Evolutionary conservation across 2,113 vertebrate species (phyloP).

Genomic region (Acrocephalus arundinaceus): DNA sequence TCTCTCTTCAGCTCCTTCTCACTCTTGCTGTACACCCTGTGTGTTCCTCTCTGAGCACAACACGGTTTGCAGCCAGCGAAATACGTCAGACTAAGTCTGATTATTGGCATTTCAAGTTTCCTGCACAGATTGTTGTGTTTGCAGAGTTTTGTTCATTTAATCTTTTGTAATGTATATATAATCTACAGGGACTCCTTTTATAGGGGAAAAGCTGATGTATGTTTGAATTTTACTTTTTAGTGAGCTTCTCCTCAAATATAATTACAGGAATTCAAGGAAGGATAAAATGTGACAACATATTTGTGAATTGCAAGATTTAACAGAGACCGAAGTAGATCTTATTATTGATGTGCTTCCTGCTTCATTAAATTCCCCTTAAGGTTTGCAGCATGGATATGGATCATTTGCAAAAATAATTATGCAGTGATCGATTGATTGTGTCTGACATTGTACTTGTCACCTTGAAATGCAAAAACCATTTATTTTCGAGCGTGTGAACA

Average conservation of each 20-base stretch:
- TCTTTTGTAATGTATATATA: neutral
- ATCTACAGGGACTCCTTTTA: neutral
- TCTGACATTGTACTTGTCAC: slow-evolving; percentile 84
- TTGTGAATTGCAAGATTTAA: slow-evolving; percentile 77
- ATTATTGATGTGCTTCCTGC: slow-evolving; percentile 83
- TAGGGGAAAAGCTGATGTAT: neutral
- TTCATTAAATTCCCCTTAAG: slow-evolving; percentile 85
- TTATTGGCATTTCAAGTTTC: neutral
- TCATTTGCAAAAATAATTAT: slow-evolving; percentile 89
- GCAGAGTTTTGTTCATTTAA: neutral
- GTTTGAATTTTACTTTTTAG: slow-evolving; percentile 16
- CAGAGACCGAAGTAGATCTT: slow-evolving; percentile 76
- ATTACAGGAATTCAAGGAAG: slow-evolving; percentile 59
- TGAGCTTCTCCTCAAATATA: slow-evolving; percentile 36
- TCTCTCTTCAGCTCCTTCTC: neutral
- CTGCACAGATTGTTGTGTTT: neutral
- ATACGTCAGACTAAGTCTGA: neutral
- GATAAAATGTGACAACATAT: slow-evolving; percentile 71
- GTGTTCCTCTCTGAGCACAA: neutral
- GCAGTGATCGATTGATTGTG: slow-evolving; percentile 85
- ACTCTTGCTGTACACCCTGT: fast-evolving
- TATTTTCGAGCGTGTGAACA: slow-evolving; percentile 65
- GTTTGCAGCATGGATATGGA: slow-evolving; percentile 81
- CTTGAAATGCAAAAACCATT: slow-evolving; percentile 82
- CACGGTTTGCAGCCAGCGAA: neutral